Conservation (phyloP, 2,113 vertebrate genomes). For the Mormyrus lacerda region DNA sequence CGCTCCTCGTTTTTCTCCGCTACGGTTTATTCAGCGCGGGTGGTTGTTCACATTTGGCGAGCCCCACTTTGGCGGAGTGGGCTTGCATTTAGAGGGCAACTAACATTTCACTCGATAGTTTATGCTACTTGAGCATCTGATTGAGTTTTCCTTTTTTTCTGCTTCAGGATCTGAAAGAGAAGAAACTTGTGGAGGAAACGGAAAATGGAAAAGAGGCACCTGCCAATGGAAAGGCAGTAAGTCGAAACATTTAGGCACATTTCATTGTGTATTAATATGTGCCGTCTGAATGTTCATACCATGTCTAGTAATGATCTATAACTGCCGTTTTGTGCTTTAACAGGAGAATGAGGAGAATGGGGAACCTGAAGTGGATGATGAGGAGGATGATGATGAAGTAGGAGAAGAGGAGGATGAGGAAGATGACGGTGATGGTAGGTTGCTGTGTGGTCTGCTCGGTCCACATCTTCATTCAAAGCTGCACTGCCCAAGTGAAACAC, state of each 20-base stretch:
- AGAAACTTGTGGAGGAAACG: constrained; percentile 89
- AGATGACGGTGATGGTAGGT: constrained; percentile 59
- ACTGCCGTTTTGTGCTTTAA: neutral
- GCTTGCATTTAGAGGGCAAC: neutral
- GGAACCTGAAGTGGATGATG: constrained; percentile 61
- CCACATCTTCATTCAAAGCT: neutral
- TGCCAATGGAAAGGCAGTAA: constrained; percentile 85
- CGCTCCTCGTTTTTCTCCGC: neutral
- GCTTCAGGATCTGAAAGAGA: constrained; percentile 87
- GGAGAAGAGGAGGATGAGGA: constrained; percentile 67
- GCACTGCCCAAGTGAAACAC: neutral
- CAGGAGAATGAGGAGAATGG: constrained; percentile 70
- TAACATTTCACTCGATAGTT: neutral
- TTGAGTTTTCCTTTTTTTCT: constrained; percentile 26
- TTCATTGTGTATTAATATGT: neutral
- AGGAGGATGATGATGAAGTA: constrained; percentile 57
- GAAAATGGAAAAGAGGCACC: constrained; percentile 88
- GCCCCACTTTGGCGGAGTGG: neutral
- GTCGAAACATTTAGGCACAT: constrained; percentile 32
- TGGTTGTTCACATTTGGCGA: neutral
- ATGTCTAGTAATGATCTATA: neutral
- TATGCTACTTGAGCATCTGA: constrained; percentile 15
- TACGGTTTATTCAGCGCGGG: neutral
- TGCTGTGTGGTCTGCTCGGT: neutral
- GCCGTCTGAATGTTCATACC: neutral